Conservation (phyloP, 2,113 vertebrate species). For the Psephotus haematonotus region DNA sequence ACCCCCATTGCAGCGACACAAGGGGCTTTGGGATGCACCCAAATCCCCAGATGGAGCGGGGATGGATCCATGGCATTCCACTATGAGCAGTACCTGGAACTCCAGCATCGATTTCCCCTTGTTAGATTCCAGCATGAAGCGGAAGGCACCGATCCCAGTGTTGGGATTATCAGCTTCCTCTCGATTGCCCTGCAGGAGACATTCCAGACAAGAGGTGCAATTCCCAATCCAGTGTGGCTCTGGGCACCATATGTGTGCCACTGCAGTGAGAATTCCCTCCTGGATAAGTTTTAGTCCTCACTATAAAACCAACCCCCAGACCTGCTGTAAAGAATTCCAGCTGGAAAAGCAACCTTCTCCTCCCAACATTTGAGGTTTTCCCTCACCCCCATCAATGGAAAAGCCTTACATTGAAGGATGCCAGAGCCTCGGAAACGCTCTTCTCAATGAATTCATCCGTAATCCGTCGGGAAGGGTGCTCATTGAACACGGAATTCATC, state of each 20-base stretch:
- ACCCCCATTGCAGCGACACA: not conserved
- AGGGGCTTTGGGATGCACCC: not conserved
- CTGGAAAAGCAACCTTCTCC: not conserved
- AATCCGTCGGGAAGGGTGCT: constrained; percentile 94
- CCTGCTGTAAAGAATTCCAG: not conserved
- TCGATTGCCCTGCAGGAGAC: constrained; percentile 84
- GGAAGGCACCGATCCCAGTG: constrained; percentile 95
- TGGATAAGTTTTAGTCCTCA: not conserved
- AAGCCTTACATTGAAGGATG: constrained; percentile 89
- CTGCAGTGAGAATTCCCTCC: not conserved
- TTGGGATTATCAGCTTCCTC: constrained; percentile 96
- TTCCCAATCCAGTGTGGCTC: fast-evolving
- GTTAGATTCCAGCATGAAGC: constrained; percentile 98
- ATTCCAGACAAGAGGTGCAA: not conserved
- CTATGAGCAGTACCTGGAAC: constrained; percentile 85
- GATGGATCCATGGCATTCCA: not conserved
- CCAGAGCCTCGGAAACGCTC: constrained; percentile 92
- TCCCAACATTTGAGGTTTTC: not conserved
- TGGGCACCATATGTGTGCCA: not conserved
- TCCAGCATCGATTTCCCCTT: constrained; percentile 98
- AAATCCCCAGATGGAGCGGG: not conserved
- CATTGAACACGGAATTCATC: constrained; percentile 98
- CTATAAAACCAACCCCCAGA: too few species aligned
- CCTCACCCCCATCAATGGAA: not conserved
- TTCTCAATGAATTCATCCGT: constrained; percentile 97